These are phyloP conservation scores for Mythimna lalbum DNA, from an alignment of 2,888 invertebrate genomes.

Conservation along the genomic window DNA sequence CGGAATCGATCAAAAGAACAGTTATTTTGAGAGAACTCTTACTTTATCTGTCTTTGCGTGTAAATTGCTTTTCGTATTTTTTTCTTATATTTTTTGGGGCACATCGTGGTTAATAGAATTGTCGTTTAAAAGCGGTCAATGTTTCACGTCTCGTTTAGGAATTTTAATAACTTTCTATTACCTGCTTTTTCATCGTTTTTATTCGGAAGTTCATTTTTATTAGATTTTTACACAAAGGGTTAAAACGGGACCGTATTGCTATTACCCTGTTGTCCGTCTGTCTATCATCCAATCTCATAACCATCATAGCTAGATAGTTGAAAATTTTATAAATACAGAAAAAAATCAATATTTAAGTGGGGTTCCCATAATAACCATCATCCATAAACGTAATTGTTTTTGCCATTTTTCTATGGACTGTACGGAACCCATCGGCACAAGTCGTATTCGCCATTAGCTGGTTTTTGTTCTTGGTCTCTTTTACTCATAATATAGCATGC, in stretches of 20 bases:
- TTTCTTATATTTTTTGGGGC: constrained; percentile 27
- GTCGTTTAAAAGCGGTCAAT: constrained; percentile 37
- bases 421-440: no score
- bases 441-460: no score
- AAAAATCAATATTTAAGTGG: no score
- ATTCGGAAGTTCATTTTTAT: neutral
- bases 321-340: no score
- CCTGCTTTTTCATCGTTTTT: neutral
- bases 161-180: constrained; percentile 7
- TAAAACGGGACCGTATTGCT: no score
- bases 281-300: no score
- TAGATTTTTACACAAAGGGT: neutral
- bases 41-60: constrained; percentile 51
- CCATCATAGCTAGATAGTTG: no score
- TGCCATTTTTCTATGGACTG: no score
- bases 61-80: constrained; percentile 43
- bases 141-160: constrained; percentile 8
- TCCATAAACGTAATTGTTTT: no score
- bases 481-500: no score
- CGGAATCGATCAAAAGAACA: constrained; percentile 49
- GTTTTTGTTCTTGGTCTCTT: neutral
- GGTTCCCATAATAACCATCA: no score
- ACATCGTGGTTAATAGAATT: constrained; percentile 34
- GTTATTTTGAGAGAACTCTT: constrained; percentile 40
- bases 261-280: no score